Evolutionary conservation across 2,113 vertebrate genomes (phyloP).

Genomic region (Hiodon tergisus): DNA sequence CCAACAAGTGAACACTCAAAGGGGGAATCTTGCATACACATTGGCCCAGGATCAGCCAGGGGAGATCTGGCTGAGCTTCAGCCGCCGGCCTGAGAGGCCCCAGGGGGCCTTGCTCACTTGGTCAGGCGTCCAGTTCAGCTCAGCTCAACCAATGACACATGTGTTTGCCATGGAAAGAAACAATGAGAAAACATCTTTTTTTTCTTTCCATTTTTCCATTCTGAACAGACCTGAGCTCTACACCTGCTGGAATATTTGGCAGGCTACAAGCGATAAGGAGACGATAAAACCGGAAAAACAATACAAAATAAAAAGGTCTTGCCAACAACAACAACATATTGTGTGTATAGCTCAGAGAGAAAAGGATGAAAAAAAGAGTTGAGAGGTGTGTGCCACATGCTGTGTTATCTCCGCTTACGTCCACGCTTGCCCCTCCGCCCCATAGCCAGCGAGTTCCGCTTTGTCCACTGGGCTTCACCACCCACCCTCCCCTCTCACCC

Average conservation of each 20-base stretch:
- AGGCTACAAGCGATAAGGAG: no score
- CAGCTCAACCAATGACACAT: conserved; percentile 6
- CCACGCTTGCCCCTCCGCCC: no score
- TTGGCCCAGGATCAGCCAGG: no score
- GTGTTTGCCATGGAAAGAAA: conserved; percentile 7
- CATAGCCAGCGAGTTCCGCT: neutral
- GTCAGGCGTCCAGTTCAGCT: neutral
- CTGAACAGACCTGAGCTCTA: no score
- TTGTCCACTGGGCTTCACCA: neutral
- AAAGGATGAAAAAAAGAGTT: neutral
- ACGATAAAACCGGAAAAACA: no score
- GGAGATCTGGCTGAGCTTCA: no score
- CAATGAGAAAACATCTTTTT: conserved; percentile 1
- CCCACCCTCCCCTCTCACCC: neutral
- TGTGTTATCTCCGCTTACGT: neutral
- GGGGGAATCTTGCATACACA: no score
- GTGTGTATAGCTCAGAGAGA: neutral
- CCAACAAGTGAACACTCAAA: no score
- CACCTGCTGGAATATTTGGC: no score
- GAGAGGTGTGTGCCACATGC: neutral
- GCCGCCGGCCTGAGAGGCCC: no score
- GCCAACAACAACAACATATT: neutral
- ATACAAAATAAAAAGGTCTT: neutral
- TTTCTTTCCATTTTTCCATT: neutral
- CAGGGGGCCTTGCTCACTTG: no score